These are phyloP conservation scores for Oncorhynchus masou DNA, from an alignment of 2,113 vertebrate genomes.

Conservation along the genomic window DNA sequence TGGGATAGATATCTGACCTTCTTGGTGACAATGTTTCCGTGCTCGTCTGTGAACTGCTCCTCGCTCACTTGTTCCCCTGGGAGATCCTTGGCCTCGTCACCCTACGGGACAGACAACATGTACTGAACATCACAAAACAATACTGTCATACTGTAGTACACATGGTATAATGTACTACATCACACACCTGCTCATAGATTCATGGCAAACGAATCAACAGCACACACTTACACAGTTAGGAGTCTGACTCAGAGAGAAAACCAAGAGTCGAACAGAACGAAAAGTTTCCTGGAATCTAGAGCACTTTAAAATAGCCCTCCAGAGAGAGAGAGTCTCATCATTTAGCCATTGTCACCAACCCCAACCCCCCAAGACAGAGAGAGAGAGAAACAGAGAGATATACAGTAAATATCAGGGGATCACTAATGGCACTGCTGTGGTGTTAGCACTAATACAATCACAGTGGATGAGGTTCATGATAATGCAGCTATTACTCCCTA, in stretches of 20 bases:
- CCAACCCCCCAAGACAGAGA: neutral
- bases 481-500: conserved; percentile 23
- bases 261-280: conserved; percentile 4
- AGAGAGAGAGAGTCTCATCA: neutral
- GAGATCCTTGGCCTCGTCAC: conserved; percentile 85
- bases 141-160: neutral
- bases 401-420: neutral
- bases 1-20: conserved; percentile 78
- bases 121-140: neutral
- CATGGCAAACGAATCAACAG: no score
- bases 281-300: neutral
- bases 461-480: conserved; percentile 27
- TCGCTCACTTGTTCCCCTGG: conserved; percentile 94
- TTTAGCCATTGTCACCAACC: neutral
- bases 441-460: conserved; percentile 24
- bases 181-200: no score
- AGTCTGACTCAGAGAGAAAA: neutral
- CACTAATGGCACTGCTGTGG: conserved; percentile 7
- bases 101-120: conserved; percentile 68
- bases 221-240: no score
- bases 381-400: neutral
- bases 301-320: conserved; percentile 7
- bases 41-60: conserved; percentile 95
- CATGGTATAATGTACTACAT: no score
- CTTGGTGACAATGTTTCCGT: conserved; percentile 96